phyloP scores from a whole-genome alignment of 2,888 invertebrate species.

The Apodemia hepburni region DNA sequence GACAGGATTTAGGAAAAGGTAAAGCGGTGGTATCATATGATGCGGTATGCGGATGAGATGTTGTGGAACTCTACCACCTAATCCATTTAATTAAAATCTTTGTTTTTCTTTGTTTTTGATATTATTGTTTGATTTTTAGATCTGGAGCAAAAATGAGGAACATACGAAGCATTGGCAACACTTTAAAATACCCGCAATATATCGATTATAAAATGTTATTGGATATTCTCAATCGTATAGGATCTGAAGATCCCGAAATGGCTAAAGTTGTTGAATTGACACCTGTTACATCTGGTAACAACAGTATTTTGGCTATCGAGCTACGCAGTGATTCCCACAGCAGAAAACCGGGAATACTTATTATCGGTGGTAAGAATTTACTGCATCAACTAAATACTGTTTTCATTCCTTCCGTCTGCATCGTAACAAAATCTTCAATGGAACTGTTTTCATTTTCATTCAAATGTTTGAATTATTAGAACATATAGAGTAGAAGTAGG shows the following conservation, averaged over 20 bases:
- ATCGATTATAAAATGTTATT: constrained; percentile 41
- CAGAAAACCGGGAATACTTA: constrained; percentile 64
- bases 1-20: too few species aligned
- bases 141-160: constrained; percentile 61
- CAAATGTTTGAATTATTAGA: too few species aligned
- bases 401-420: too few species aligned
- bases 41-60: too few species aligned
- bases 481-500: too few species aligned
- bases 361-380: constrained; percentile 53
- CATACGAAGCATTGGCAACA: constrained; percentile 41
- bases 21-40: too few species aligned
- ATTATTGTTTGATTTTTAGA: constrained; percentile 36
- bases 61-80: too few species aligned
- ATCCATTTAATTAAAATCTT: too few species aligned
- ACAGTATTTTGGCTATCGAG: constrained; percentile 56
- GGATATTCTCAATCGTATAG: constrained; percentile 39
- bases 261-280: constrained; percentile 41
- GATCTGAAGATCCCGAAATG: constrained; percentile 48
- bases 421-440: too few species aligned
- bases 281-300: constrained; percentile 51
- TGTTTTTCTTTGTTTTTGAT: too few species aligned
- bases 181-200: constrained; percentile 42
- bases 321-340: constrained; percentile 57
- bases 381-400: too few species aligned
- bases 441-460: too few species aligned